Evolutionary conservation across 1,140 invertebrate genomes (phyloP).

Genomic region (Trichonephila clavata): DNA sequence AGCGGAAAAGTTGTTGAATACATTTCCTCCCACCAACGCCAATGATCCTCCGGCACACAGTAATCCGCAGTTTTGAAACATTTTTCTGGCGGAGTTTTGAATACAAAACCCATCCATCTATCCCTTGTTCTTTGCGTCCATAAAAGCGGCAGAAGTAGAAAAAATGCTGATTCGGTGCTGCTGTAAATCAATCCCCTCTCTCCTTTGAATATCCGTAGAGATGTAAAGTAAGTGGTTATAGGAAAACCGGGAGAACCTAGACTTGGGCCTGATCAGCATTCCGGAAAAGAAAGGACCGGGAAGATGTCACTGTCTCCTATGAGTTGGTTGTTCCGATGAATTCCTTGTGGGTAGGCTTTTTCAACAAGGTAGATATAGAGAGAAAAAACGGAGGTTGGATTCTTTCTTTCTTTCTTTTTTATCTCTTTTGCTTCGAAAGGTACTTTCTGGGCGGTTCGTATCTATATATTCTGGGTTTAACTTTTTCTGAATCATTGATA

Average conservation of each 20-base stretch:
- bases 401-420: background rate
- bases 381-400: background rate
- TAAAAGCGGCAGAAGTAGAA: slow-evolving; percentile 10
- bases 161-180: slow-evolving; percentile 69
- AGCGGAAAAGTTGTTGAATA: slow-evolving; percentile 71
- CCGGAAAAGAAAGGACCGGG: slow-evolving; percentile 49
- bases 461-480: slow-evolving; percentile 70
- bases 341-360: slow-evolving; percentile 58
- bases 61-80: slow-evolving; percentile 71
- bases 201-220: slow-evolving; percentile 71
- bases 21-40: slow-evolving; percentile 47
- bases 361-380: slow-evolving; percentile 55
- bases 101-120: slow-evolving; percentile 73
- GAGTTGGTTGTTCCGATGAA: slow-evolving; percentile 63
- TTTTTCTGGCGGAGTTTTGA: slow-evolving; percentile 49
- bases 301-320: slow-evolving; percentile 54
- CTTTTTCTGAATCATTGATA: slow-evolving; percentile 74
- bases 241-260: background rate
- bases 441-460: slow-evolving; percentile 41
- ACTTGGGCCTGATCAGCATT: slow-evolving; percentile 63
- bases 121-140: slow-evolving; percentile 56
- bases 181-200: slow-evolving; percentile 71
- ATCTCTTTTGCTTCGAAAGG: slow-evolving; percentile 33
- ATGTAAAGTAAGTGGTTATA: slow-evolving; percentile 72
- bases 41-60: slow-evolving; percentile 48